Evolutionary conservation across 1,140 invertebrate genomes (phyloP), one percentile per base, ranked within the genome.

Genomic region (Leguminivora glycinivorella): DNA sequence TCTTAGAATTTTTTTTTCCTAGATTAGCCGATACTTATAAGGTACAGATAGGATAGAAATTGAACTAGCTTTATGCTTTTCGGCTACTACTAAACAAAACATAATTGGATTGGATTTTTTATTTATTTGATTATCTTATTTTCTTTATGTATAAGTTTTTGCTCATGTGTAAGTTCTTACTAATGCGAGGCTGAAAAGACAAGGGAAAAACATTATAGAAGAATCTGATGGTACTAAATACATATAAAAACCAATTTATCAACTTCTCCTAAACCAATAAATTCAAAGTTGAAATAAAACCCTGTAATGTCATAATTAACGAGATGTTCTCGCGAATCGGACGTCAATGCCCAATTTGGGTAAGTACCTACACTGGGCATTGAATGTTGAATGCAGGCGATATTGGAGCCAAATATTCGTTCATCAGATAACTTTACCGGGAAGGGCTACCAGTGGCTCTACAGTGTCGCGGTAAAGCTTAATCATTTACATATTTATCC

Each of bases 341-440:
- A 63, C 58, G 58, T 63, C 58, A 63, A 63, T 63, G 58, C 58
- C n/a, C 58, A 63, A 63, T 63, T 63, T 63, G 58, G 25, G 58
- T 29, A 29, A 63, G 58, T 63, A 34, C 26, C 58, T 29, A 63
- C 26, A 7, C 6, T 29, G 58, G 24, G 25, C 24, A 60, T 25
- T 29, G 56, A 25, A 60, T 52, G 58, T 19, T 63, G 58, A 63
- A 63, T 63, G 58, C 25, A 68, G 22, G 67, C 34, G 67, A 83
- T 83, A 85, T 80, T 83, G 75, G 81, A 80, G 76, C 77, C 79
- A 77, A 85, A 83, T 85, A 84, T 83, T 80, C 76, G 75, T 71
- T 63, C 74, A 75, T 83, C 81, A 77, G 78, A 83, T 82, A 83
- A 79, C 72, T 69, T 38, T 24, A 69, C 78, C 43, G 43, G 24